A percentile compares a stretch with the other conserved stretches of the same genome.
phyloP scores from a whole-genome alignment of 2,888 invertebrate genomes.

The Polydrusus tereticollis region DNA sequence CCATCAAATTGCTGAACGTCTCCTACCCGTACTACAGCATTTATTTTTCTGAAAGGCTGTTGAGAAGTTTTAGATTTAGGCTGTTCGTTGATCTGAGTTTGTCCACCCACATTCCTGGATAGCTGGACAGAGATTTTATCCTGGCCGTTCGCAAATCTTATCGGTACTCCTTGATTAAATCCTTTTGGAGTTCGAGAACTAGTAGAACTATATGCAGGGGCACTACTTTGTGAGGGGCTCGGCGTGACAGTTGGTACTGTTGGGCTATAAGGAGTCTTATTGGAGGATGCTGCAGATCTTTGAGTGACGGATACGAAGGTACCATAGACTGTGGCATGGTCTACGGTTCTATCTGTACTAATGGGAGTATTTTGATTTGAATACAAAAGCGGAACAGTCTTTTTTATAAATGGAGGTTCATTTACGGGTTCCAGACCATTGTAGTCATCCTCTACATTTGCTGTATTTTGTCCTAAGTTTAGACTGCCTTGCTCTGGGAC shows the following conservation, averaged over 20 bases:
- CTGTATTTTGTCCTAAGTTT: slow-evolving; percentile 29
- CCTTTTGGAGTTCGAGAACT: slow-evolving; percentile 22
- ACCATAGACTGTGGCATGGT: slow-evolving; percentile 64
- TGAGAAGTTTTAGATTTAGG: neutral
- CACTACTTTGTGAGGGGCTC: neutral
- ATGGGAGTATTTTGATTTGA: neutral
- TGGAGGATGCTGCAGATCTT: slow-evolving; percentile 54
- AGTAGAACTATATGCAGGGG: neutral
- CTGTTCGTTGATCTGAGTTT: neutral
- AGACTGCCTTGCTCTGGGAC: slow-evolving; percentile 45
- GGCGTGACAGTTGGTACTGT: slow-evolving; percentile 40
- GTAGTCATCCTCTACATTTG: neutral
- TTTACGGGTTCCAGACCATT: slow-evolving; percentile 29
- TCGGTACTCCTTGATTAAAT: slow-evolving; percentile 46
- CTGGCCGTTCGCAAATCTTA: slow-evolving; percentile 52
- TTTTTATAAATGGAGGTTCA: slow-evolving; percentile 47
- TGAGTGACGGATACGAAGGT: slow-evolving; percentile 59
- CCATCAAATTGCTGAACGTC: neutral
- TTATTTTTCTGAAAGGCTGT: slow-evolving; percentile 19
- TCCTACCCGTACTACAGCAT: slow-evolving; percentile 29
- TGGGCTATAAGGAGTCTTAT: slow-evolving; percentile 42
- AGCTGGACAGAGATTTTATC: slow-evolving; percentile 52
- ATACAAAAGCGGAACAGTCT: slow-evolving; percentile 41
- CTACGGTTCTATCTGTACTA: slow-evolving; percentile 64
- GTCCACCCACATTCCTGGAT: slow-evolving; percentile 50